Conservation (phyloP, 1,140 invertebrate species). For the Pseudomyrmex concolor region DNA sequence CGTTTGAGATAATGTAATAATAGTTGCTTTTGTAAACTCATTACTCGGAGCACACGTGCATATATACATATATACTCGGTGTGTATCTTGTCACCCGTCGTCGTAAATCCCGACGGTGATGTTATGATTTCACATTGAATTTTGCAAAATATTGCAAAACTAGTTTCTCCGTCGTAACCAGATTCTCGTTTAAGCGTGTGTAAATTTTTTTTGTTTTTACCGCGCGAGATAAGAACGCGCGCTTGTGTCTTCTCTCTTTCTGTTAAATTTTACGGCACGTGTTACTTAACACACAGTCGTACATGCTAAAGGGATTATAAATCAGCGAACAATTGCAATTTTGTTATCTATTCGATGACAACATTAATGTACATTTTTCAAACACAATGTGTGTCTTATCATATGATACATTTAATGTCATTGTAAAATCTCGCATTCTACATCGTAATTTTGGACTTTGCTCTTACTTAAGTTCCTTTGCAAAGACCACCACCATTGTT, state of each 20-base stretch:
- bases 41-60: slow-evolving; percentile 34
- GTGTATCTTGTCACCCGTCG: no score
- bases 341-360: background rate
- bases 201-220: background rate
- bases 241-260: no score
- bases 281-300: background rate
- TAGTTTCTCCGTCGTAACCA: background rate
- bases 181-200: background rate
- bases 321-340: background rate
- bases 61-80: background rate
- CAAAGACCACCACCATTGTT: no score
- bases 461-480: no score
- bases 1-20: slow-evolving; percentile 65
- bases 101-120: slow-evolving; percentile 45
- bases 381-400: background rate
- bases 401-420: background rate
- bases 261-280: background rate
- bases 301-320: background rate
- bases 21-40: slow-evolving; percentile 59
- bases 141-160: background rate
- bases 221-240: no score
- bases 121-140: slow-evolving; percentile 10
- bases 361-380: slow-evolving; percentile 2
- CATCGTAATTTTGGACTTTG: background rate
- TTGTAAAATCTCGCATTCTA: background rate